Evolutionary conservation across 2,113 vertebrate species (phyloP), one percentile per base, ranked within the genome.

Genomic region (Gopherus flavomarginatus): DNA sequence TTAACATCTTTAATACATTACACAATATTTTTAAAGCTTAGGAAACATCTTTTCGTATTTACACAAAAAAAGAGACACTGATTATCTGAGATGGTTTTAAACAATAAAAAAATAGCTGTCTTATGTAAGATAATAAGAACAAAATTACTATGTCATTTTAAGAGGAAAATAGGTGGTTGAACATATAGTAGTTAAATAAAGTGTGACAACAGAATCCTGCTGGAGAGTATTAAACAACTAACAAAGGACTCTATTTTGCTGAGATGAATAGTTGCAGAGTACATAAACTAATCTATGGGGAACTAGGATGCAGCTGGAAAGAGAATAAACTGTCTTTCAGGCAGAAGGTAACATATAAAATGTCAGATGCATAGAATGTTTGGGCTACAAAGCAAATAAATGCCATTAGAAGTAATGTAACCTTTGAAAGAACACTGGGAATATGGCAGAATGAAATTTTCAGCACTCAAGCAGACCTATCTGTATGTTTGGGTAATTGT

Each of bases 221-320:
- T 77, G 38, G 38, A 77, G 38, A 44, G 11, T 77, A 7, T 47
- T 47, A 44, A 77, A 38, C 69, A 72, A 42, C 24, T 77, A 47
- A 77, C 22, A 77, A 77, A 77, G 26, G 75, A 47, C 24, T 77
- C 38, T 77, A 47, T 47, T 3, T 3, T 24, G 5, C 65, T 57
- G 26, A 93, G 86, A 94, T 59, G 86, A 93, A 12, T 11, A 42
- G 8, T 29, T 88, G 59, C 52, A n/a, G 75, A 2, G 8, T 3
- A 86, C 31, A 79, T 6, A 82, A 35, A 83, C 9, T 24, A 6
- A 9, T 47, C 3, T 83, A 17, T 2, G 5, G 21, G 69, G 57
- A 87, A 59, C 75, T 27, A 31, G 86, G 22, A 69, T 0, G 0
- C 0, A 47, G 22, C 24, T 47, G 24, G 75, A 27, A 47, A 77